These are phyloP conservation scores for Drosophila limbata DNA, from an alignment of 2,888 invertebrate species.

Conservation along the genomic window DNA sequence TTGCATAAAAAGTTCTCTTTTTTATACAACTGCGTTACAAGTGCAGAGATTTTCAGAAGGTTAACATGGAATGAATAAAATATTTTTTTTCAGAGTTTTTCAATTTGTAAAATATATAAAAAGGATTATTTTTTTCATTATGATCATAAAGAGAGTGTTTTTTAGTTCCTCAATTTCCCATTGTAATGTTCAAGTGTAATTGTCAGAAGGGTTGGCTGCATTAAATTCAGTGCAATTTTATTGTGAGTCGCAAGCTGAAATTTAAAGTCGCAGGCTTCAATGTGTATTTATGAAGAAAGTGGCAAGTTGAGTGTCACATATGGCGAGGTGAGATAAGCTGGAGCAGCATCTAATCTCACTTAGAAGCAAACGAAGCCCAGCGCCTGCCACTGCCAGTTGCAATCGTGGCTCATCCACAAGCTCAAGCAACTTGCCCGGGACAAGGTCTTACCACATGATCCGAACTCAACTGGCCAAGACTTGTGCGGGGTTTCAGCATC, in stretches of 20 bases:
- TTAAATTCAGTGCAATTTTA: slow-evolving; percentile 5
- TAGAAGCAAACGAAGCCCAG: slow-evolving; percentile 64
- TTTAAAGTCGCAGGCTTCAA: slow-evolving; percentile 16
- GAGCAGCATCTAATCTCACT: slow-evolving; percentile 66
- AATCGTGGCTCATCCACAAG: slow-evolving; percentile 10
- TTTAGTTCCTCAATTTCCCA: not conserved
- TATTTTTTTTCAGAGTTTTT: not conserved
- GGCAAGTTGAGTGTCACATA: slow-evolving; percentile 7
- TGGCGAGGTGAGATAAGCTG: slow-evolving; percentile 34
- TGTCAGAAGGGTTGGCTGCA: not conserved
- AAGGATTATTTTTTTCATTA: not conserved
- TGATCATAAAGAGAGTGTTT: not conserved
- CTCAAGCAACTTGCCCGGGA: slow-evolving; percentile 1
- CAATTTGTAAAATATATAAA: not conserved
- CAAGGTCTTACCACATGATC: slow-evolving; percentile 4
- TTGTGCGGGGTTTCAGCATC: slow-evolving; percentile 17
- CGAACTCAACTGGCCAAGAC: not conserved
- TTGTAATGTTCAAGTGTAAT: slow-evolving; percentile 1
- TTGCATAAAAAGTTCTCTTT: not conserved
- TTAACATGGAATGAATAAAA: not conserved
- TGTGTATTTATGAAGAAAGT: not conserved
- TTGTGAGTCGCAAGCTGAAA: slow-evolving; percentile 1
- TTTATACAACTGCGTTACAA: not conserved
- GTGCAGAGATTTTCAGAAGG: not conserved
- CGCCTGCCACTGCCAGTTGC: slow-evolving; percentile 43